Evolutionary conservation across 2,888 invertebrate genomes (phyloP).

Genomic region (Thymelicus acteon): DNA sequence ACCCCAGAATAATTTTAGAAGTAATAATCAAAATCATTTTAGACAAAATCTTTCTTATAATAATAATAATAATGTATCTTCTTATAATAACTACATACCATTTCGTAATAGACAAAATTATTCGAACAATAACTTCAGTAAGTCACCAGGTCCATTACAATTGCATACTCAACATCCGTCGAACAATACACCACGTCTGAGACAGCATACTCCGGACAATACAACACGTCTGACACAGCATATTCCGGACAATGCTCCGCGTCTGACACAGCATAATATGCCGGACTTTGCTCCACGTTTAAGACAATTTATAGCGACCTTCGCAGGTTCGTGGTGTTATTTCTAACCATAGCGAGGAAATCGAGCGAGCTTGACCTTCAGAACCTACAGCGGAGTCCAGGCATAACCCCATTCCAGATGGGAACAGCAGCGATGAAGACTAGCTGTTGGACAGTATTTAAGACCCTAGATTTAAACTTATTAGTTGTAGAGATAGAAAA

Average conservation of each 20-base stretch:
- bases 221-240: background rate
- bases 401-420: slow-evolving; percentile 9
- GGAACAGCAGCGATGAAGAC: slow-evolving; percentile 39
- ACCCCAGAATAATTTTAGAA: background rate
- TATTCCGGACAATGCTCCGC: too few relatives aligned
- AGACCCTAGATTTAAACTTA: slow-evolving; percentile 36
- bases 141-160: background rate
- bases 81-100: background rate
- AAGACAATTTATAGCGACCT: slow-evolving; percentile 29
- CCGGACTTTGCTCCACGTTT: background rate
- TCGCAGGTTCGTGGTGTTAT: slow-evolving; percentile 15
- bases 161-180: background rate
- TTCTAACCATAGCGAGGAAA: slow-evolving; percentile 3
- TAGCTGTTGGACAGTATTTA: slow-evolving; percentile 39
- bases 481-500: slow-evolving; percentile 10
- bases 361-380: slow-evolving; percentile 12
- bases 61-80: background rate
- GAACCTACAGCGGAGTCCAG: slow-evolving; percentile 10
- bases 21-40: background rate
- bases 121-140: background rate
- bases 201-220: slow-evolving; percentile 7
- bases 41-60: background rate
- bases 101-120: slow-evolving; percentile 1
- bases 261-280: too few relatives aligned
- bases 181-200: background rate